Evolutionary conservation across 1,140 invertebrate species (phyloP), one percentile per base, ranked within the genome.

Genomic region (Aphelenchoides fujianensis): DNA sequence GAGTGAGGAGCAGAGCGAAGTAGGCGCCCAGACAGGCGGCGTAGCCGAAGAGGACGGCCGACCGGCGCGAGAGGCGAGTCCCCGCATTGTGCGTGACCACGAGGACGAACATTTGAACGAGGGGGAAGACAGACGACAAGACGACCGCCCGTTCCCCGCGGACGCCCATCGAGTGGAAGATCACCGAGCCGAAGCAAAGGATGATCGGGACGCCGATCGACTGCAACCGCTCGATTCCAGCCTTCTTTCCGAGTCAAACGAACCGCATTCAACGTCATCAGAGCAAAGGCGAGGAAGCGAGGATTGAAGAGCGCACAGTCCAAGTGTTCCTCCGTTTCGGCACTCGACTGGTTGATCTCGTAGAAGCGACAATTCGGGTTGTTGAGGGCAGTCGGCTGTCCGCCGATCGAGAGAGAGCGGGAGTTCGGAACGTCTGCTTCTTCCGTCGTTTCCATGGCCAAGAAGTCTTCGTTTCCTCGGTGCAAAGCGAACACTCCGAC

Each of bases 151-250:
- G 16, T 2, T 66, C 16, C 1, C 23, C 16, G 16, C 16, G 16
- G 53, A 66, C 53, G 12, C 36, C 32, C 16, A 66, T 35, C 2
- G 31, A 16, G 32, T 19, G 23, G 32, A 66, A 66, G 19, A 36
- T 36, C 0, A 66, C 0, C 19, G 63, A 66, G 1, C 36, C 16
- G 34, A 36, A 66, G 32, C 32, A 66, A 0, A 66, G 34, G 31
- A 66, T 30, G 12, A 66, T 37, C 7, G 63, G 63, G 16, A 66
- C 63, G 0, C 63, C 63, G 53, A 66, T 66, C 12, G 63, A 36
- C 59, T 61, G 27, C 28, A 61, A n/a, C 28, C n/a, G 27, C 12
- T 12, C 23, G 12, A 16, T 23, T 48, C 23, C 41, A 48, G 23
- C 23, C 41, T 48, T 23, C 12, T 48, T 48, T 48, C 41, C 12